These are phyloP conservation scores for Melitaea cinxia DNA, from an alignment of 1,140 invertebrate species.

Conservation along the genomic window DNA sequence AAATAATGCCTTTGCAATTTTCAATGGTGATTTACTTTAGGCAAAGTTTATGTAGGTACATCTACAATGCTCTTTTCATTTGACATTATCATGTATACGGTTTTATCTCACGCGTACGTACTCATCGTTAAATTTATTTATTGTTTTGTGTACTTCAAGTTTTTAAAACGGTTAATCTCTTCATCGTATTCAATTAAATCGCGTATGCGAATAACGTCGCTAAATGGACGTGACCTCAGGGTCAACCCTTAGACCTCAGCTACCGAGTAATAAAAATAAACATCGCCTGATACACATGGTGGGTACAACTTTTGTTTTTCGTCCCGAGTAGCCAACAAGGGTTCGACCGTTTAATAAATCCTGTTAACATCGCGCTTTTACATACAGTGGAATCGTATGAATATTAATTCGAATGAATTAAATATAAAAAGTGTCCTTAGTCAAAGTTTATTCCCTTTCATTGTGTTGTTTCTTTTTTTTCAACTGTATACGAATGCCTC, in stretches of 20 bases:
- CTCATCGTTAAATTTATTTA: too few relatives aligned
- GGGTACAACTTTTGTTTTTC: constrained; percentile 43
- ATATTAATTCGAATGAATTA: neutral
- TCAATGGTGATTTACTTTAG: neutral
- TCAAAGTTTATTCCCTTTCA: neutral
- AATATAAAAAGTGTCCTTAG: neutral
- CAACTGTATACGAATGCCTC: too few relatives aligned
- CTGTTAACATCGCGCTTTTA: constrained; percentile 27
- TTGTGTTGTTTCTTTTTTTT: too few relatives aligned
- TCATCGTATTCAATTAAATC: too few relatives aligned
- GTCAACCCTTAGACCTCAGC: constrained; percentile 9
- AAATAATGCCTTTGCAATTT: neutral
- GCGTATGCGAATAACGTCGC: neutral
- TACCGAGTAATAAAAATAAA: constrained; percentile 29
- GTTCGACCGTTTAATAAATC: constrained; percentile 35
- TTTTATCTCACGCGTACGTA: too few relatives aligned
- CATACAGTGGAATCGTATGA: neutral
- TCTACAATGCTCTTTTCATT: too few relatives aligned
- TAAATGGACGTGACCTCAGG: constrained; percentile 12
- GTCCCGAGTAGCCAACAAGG: constrained; percentile 40
- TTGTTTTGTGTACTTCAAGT: too few relatives aligned
- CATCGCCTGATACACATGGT: constrained; percentile 18
- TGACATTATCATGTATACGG: too few relatives aligned
- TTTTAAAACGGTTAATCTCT: too few relatives aligned
- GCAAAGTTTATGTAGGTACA: neutral